Evolutionary conservation across 2,113 vertebrate genomes (phyloP).

Genomic region (Seriola dumerili): DNA sequence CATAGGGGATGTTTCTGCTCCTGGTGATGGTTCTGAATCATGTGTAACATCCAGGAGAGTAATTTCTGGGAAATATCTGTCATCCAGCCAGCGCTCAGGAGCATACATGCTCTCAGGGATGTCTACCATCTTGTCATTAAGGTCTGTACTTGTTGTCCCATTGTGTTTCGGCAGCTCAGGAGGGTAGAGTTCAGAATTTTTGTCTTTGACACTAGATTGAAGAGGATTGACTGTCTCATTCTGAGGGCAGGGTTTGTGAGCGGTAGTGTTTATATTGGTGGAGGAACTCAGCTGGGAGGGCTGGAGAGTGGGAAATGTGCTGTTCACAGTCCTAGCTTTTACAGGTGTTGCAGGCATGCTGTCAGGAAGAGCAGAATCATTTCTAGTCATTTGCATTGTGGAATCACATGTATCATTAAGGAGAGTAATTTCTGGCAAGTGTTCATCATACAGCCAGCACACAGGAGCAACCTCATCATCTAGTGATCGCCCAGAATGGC

Average conservation of each 20-base stretch:
- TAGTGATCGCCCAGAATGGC: background rate
- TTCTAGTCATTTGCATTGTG: slow-evolving; percentile 30
- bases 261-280: background rate
- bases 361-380: slow-evolving; percentile 18
- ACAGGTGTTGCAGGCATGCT: background rate
- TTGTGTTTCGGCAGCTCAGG: background rate
- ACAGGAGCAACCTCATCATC: background rate
- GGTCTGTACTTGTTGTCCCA: background rate
- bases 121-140: background rate
- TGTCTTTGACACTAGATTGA: background rate
- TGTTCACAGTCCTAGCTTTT: background rate
- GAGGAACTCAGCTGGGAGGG: background rate
- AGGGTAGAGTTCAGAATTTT: background rate
- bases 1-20: background rate
- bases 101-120: background rate
- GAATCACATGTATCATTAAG: slow-evolving; percentile 50
- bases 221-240: background rate
- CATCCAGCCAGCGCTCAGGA: slow-evolving; percentile 24
- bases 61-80: slow-evolving; percentile 57
- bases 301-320: slow-evolving; percentile 5
- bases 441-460: slow-evolving; percentile 50
- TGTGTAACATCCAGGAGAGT: slow-evolving; percentile 64
- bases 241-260: background rate
- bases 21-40: slow-evolving; percentile 35
- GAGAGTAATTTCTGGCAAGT: slow-evolving; percentile 61